These are phyloP conservation scores for Pipistrellus pipistrellus DNA, from an alignment of 2,797 vertebrate genomes.

Conservation along the genomic window DNA sequence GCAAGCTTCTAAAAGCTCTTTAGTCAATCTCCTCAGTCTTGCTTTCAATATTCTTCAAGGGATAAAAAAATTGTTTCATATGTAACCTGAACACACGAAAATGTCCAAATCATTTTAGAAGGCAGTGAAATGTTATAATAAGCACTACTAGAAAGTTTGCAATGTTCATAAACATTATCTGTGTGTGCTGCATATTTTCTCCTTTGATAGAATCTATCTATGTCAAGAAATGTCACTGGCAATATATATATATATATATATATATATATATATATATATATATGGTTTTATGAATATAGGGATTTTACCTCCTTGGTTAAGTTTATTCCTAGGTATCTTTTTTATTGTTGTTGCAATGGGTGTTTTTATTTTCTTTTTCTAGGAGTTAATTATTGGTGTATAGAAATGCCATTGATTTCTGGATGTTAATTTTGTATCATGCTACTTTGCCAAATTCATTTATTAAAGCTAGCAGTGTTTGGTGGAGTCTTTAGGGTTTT, in stretches of 20 bases:
- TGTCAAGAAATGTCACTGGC: background rate
- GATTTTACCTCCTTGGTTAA: background rate
- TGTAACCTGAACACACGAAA: conserved; percentile 35
- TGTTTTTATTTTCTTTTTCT: background rate
- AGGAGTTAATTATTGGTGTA: background rate
- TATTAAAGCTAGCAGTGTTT: background rate
- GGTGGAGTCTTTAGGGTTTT: background rate
- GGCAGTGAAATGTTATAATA: background rate
- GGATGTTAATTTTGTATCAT: background rate
- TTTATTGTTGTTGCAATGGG: background rate
- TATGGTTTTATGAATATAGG: background rate
- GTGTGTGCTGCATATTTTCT: background rate
- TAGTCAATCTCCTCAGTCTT: conserved; percentile 28
- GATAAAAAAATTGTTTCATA: conserved; percentile 39
- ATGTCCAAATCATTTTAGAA: conserved; percentile 50
- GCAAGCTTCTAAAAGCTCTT: conserved; percentile 37
- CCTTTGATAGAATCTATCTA: background rate
- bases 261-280: too few relatives aligned
- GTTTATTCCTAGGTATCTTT: background rate
- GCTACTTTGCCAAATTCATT: background rate
- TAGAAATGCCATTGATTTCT: background rate
- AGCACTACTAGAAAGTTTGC: conserved; percentile 45
- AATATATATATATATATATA: background rate
- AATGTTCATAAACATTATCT: background rate
- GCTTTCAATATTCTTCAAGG: conserved; percentile 45